A percentile compares a stretch with the other conserved stretches of the same genome.
phyloP scores from a whole-genome alignment of 2,888 invertebrate species.

The Rambutsinella grinnellia region DNA sequence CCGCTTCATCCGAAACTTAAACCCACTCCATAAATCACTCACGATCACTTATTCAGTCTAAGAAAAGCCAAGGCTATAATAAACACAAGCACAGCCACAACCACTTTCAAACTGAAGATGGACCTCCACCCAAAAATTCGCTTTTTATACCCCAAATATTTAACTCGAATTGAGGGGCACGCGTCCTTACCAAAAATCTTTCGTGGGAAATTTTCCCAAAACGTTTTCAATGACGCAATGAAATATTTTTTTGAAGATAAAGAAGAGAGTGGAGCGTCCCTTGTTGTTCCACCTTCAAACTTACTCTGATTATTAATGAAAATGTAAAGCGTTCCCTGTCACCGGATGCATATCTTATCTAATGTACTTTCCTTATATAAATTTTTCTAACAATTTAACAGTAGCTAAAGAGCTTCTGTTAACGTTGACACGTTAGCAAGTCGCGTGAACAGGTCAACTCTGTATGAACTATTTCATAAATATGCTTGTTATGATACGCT shows the following conservation, averaged over 20 bases:
- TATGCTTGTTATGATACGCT: too few relatives aligned
- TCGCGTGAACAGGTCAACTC: too few relatives aligned
- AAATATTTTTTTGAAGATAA: not conserved
- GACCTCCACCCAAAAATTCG: not conserved
- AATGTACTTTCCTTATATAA: not conserved
- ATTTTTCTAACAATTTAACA: too few relatives aligned
- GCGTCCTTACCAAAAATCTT: constrained; percentile 23
- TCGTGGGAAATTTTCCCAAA: constrained; percentile 27
- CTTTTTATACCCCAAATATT: constrained; percentile 28
- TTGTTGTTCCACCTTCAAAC: constrained; percentile 41
- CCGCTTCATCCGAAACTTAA: not conserved
- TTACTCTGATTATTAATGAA: constrained; percentile 36
- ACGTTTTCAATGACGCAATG: constrained; percentile 23
- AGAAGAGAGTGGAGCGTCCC: constrained; percentile 1
- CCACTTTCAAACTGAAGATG: constrained; percentile 20
- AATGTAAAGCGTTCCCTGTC: too few relatives aligned
- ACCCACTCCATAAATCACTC: not conserved
- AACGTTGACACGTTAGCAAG: too few relatives aligned
- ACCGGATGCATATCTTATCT: not conserved
- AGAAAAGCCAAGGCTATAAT: not conserved
- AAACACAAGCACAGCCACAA: constrained; percentile 10
- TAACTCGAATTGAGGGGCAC: not conserved
- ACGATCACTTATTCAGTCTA: not conserved
- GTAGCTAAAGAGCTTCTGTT: too few relatives aligned
- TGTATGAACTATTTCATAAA: too few relatives aligned